Evolutionary conservation across 2,113 vertebrate species (phyloP).

Genomic region (Benitochromis conjunctus): DNA sequence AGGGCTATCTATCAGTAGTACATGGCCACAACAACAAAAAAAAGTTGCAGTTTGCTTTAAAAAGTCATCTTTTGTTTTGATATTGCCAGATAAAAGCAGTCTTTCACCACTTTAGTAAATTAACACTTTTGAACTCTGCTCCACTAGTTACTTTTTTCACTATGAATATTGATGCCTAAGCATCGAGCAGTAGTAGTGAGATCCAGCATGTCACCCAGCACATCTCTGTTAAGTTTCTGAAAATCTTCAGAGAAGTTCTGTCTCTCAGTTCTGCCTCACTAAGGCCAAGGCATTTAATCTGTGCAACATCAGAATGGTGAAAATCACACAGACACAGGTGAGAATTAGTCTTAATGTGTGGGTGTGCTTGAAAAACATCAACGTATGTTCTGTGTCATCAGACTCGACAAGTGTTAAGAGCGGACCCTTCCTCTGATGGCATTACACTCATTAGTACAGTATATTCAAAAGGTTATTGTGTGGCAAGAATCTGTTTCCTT

Average conservation of each 20-base stretch:
- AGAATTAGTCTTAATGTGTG: neutral
- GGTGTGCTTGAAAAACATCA: neutral
- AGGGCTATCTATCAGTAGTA: neutral
- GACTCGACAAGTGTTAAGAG: neutral
- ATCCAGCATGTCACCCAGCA: neutral
- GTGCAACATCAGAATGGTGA: neutral
- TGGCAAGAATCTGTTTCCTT: neutral
- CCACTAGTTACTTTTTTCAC: neutral
- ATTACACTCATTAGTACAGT: neutral
- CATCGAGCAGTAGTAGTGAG: neutral
- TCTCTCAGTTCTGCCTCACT: neutral
- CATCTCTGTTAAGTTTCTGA: no score
- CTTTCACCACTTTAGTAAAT: neutral
- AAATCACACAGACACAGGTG: neutral
- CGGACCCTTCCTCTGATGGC: neutral
- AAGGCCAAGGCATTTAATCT: neutral
- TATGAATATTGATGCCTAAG: neutral
- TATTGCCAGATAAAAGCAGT: neutral
- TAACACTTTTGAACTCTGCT: neutral
- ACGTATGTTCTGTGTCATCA: neutral
- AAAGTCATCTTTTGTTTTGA: neutral
- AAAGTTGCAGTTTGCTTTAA: neutral
- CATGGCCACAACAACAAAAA: neutral
- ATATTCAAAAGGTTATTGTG: neutral
- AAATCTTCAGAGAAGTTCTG: neutral